phyloP scores from a whole-genome alignment of 2,113 vertebrate species.

The Pelmatolapia mariae region DNA sequence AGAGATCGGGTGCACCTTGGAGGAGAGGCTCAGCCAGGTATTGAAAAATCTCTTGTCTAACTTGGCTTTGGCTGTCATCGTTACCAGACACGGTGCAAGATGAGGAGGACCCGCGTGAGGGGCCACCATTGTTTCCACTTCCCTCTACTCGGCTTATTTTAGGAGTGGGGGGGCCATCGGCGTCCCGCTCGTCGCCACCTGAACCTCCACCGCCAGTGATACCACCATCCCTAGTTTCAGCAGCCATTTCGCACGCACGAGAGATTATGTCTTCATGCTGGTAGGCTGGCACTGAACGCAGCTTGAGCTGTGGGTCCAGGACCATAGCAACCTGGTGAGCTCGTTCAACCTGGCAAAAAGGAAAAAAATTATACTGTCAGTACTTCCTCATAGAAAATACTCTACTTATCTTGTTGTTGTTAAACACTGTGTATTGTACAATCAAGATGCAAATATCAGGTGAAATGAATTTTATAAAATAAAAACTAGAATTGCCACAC shows the following conservation, averaged over 20 bases:
- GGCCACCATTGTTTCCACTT: constrained; percentile 44
- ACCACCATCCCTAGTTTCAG: constrained; percentile 78
- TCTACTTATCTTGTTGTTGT: not conserved
- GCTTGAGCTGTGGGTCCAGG: constrained; percentile 94
- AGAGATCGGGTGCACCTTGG: constrained; percentile 84
- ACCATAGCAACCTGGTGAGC: constrained; percentile 98
- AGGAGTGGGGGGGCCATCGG: constrained; percentile 71
- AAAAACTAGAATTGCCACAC: not conserved
- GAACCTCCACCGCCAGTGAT: constrained; percentile 74
- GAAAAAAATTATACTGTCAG: not conserved
- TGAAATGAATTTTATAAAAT: not conserved
- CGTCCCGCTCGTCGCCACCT: constrained; percentile 80
- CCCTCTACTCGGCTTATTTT: constrained; percentile 84
- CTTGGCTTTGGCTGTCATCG: constrained; percentile 71
- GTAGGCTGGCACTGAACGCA: constrained; percentile 89
- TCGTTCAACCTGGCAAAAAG: constrained; percentile 77
- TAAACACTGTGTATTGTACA: not conserved
- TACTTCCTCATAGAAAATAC: not conserved
- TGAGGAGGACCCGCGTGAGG: not conserved
- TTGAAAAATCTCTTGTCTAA: constrained; percentile 82
- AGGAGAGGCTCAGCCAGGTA: constrained; percentile 76
- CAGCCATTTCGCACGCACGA: constrained; percentile 90
- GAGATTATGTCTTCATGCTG: constrained; percentile 97
- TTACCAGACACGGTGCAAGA: constrained; percentile 26
- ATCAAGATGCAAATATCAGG: not conserved